A percentile compares a stretch with the other conserved stretches of the same genome.
Conservation (phyloP, 2,888 invertebrate genomes). For the Taphrorychus bicolor region DNA sequence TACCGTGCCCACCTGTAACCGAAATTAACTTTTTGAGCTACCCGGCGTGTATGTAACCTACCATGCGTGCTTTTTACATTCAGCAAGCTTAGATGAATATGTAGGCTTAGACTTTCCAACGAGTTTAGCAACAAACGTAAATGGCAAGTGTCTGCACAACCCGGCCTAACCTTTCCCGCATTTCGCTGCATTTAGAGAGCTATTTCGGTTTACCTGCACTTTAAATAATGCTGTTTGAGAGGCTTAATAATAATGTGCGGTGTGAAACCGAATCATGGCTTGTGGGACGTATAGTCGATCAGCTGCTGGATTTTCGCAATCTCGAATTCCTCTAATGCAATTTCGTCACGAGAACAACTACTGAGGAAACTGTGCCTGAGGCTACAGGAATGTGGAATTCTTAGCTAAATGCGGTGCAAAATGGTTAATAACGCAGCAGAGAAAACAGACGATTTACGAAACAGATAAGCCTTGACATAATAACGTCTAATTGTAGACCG, state of each 20-base stretch:
- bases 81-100: not conserved
- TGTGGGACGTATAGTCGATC: constrained; percentile 6
- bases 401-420: not conserved
- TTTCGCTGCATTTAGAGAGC: too few relatives aligned
- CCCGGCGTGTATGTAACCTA: not conserved
- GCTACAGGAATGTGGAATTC: not conserved
- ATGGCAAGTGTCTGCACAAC: constrained; percentile 23
- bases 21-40: not conserved
- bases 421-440: too few relatives aligned
- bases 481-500: constrained; percentile 4
- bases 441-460: constrained; percentile 10
- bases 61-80: not conserved
- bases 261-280: not conserved
- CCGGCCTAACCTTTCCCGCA: constrained; percentile 27
- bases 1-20: constrained; percentile 80
- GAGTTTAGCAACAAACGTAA: constrained; percentile 29
- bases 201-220: too few relatives aligned
- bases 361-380: too few relatives aligned
- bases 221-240: too few relatives aligned
- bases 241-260: too few relatives aligned
- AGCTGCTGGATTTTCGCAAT: constrained; percentile 28
- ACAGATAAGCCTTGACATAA: constrained; percentile 19
- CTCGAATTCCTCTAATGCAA: constrained; percentile 13
- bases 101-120: constrained; percentile 34
- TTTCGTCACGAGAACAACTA: constrained; percentile 6